Base-by-base conservation (phyloP, 2,113 vertebrate species). In the Leptocoma aspasia region DNA sequence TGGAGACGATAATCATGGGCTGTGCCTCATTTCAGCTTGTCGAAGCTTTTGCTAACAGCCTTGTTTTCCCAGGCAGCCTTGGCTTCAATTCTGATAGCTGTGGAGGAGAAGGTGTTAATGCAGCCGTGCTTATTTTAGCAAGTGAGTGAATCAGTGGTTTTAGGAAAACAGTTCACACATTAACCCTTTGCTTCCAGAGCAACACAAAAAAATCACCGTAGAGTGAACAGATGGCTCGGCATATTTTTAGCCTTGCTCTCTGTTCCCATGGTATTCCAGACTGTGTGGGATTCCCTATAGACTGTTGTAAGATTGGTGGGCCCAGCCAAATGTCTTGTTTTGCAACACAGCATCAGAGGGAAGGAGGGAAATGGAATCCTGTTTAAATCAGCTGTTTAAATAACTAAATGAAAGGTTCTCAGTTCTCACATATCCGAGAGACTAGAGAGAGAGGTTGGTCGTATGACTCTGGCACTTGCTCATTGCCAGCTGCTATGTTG, bases 241-340 rank as follows among this genome's bases (percentile, higher is more conserved):
- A 53, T 96, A 96, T 96, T 96, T 96, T 97, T 90, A 95, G 90
- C 45, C 69, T 71, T 93, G 88, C 70, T 84, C 71, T 96, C 82
- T 94, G 96, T 96, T 97, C 94, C 94, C 94, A 88, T 97, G 92
- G 86, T 59, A 57, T 83, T 97, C 86, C 90, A 93, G 94, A 95
- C 89, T 92, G 76, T 90, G 95, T 94, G 87, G 93, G 95, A 96
- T 95, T 97, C 94, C 95, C 94, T 88, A 87, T 81, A 93, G 84
- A 95, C 86, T 94, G 91, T 81, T 95, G 42, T 92, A 95, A 82
- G 80, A 80, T 87, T 27, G 61, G 86, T 82, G 70, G 61, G 66
- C 87, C 73, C 64, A 90, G 91, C 83, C 89, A 93, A 93, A 91
- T 60, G 41, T 69, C 94, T 95, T 95, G 76, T 94, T 97, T 95